Evolutionary conservation across 2,888 invertebrate species (phyloP).

Genomic region (Rhorus exstirpatorius): DNA sequence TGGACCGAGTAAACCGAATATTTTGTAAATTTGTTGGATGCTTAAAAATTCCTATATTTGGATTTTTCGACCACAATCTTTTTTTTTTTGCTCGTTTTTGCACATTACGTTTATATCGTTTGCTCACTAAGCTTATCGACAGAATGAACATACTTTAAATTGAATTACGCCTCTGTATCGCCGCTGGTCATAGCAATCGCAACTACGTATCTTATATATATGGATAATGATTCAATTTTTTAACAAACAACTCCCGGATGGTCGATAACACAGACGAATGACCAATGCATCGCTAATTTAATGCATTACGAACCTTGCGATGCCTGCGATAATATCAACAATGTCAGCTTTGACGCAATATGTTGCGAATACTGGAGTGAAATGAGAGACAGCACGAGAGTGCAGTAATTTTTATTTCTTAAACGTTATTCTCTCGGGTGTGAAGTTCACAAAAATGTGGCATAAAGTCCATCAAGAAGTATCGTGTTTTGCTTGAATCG

Average conservation of each 20-base stretch:
- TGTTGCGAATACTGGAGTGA: background rate
- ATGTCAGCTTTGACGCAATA: background rate
- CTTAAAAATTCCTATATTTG: no score
- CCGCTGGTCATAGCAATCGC: constrained; percentile 38
- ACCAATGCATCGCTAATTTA: constrained; percentile 1
- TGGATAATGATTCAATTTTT: constrained; percentile 56
- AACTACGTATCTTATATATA: constrained; percentile 34
- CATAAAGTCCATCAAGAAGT: background rate
- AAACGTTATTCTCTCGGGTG: background rate
- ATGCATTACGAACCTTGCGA: constrained; percentile 26
- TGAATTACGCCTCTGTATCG: constrained; percentile 1
- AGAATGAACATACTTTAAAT: background rate
- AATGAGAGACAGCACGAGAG: background rate
- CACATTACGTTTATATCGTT: no score
- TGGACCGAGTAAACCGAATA: no score
- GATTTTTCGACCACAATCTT: no score
- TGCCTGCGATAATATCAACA: background rate
- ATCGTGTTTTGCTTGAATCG: constrained; percentile 2
- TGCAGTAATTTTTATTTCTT: constrained; percentile 1
- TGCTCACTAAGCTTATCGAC: background rate
- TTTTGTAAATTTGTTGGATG: no score
- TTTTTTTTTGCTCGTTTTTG: no score
- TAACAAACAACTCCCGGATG: background rate
- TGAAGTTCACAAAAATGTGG: constrained; percentile 22
- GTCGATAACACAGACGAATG: constrained; percentile 9